Conservation (phyloP, 2,797 vertebrate species). For the Poecilia velifera region DNA sequence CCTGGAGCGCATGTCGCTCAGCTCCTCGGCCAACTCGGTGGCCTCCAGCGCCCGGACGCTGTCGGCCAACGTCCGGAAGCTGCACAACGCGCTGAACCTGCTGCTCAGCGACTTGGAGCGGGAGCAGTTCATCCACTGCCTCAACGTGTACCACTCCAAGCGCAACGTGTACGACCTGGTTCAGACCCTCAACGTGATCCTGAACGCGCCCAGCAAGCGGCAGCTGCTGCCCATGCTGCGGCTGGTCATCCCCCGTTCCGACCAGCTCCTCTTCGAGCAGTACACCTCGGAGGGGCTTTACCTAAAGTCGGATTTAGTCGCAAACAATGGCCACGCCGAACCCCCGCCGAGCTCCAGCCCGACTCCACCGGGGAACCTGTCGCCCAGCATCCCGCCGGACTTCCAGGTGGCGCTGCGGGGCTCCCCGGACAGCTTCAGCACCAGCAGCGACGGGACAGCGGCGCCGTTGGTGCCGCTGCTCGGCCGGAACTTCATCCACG, state of each 20-base stretch:
- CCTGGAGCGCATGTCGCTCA: constrained; percentile 87
- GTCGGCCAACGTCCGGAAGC: constrained; percentile 92
- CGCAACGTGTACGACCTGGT: constrained; percentile 98
- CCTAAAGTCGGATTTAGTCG: constrained; percentile 79
- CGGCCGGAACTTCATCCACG: constrained; percentile 81
- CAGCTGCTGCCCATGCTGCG: constrained; percentile 95
- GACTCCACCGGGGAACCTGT: constrained; percentile 63
- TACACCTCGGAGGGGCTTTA: constrained; percentile 96
- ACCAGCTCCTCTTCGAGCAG: constrained; percentile 97
- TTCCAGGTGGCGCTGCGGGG: constrained; percentile 73
- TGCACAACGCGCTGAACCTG: constrained; percentile 93
- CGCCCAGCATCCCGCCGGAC: constrained; percentile 59
- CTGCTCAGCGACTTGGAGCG: constrained; percentile 92
- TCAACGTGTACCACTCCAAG: constrained; percentile 95
- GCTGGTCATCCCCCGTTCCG: constrained; percentile 93
- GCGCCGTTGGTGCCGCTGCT: constrained; percentile 80
- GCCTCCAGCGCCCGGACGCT: constrained; percentile 87
- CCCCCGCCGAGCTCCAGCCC: constrained; percentile 58
- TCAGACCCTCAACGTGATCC: constrained; percentile 91
- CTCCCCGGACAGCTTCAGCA: constrained; percentile 83
- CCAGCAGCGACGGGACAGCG: constrained; percentile 81
- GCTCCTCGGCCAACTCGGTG: constrained; percentile 82
- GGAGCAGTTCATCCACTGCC: constrained; percentile 96
- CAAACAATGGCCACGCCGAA: constrained; percentile 70
- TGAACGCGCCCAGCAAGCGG: constrained; percentile 90